Conservation (phyloP, 2,888 invertebrate species). For the Adelphocoris suturalis region DNA sequence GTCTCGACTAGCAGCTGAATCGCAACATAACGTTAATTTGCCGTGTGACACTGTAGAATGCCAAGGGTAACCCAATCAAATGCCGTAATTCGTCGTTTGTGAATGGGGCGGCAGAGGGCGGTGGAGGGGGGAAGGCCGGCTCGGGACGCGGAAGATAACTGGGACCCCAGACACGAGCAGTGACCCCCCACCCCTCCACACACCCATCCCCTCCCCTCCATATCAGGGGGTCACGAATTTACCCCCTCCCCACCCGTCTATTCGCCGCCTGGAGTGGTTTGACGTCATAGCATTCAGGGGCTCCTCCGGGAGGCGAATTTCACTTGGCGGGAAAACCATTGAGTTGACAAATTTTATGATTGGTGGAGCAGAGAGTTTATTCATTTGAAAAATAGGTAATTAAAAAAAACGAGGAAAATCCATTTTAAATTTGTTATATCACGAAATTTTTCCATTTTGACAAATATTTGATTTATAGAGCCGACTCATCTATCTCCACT, state of each 20-base stretch:
- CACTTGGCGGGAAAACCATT: too few species aligned
- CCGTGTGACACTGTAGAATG: not conserved
- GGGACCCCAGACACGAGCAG: not conserved
- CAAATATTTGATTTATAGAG: too few species aligned
- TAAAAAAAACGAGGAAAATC: too few species aligned
- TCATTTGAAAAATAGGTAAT: too few species aligned
- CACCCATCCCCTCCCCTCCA: too few species aligned
- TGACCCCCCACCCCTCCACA: not conserved
- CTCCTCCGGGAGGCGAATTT: too few species aligned
- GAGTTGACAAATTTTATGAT: too few species aligned
- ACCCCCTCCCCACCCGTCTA: not conserved
- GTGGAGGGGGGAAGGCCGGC: not conserved
- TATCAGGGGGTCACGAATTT: not conserved
- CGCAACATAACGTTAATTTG: not conserved
- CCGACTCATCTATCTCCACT: too few species aligned
- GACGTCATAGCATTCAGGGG: too few species aligned
- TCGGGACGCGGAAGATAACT: conserved; percentile 23
- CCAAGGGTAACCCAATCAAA: conserved; percentile 2
- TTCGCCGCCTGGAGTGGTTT: not conserved
- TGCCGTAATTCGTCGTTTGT: not conserved
- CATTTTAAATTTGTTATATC: too few species aligned
- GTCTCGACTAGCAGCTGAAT: not conserved
- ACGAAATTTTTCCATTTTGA: too few species aligned
- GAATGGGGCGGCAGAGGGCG: not conserved
- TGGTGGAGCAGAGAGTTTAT: too few species aligned